Evolutionary conservation across 2,797 vertebrate genomes (phyloP).

Genomic region (Catharus ustulatus): DNA sequence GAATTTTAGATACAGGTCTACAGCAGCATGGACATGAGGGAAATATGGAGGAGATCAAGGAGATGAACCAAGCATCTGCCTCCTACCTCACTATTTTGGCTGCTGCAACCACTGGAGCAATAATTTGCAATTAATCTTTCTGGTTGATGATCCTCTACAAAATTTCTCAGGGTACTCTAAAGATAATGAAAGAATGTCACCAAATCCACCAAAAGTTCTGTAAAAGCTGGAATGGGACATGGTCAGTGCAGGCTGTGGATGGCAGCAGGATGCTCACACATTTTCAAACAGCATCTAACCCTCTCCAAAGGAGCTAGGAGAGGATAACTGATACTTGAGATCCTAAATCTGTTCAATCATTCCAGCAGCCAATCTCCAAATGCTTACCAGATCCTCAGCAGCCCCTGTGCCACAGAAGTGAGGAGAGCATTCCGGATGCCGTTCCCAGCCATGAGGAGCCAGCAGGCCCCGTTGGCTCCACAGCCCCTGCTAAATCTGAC

Average conservation of each 20-base stretch:
- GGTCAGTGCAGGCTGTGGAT: background rate
- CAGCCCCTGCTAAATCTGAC: conserved; percentile 45
- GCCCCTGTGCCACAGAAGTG: background rate
- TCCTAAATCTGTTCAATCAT: background rate
- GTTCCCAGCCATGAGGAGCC: background rate
- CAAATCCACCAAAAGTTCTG: background rate
- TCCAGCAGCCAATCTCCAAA: background rate
- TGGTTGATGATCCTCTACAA: background rate
- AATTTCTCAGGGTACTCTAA: background rate
- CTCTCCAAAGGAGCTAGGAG: background rate
- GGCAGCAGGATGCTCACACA: background rate
- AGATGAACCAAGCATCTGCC: background rate
- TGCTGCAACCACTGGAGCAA: background rate
- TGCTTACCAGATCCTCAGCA: background rate
- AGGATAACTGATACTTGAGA: background rate
- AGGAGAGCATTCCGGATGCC: background rate
- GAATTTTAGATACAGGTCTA: background rate
- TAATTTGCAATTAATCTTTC: background rate
- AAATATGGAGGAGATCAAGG: background rate
- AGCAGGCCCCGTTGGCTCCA: background rate
- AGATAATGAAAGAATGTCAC: background rate
- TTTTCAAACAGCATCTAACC: background rate
- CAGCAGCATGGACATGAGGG: background rate
- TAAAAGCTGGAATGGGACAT: background rate
- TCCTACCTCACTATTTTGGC: background rate